Base-by-base conservation (phyloP, 53 echinoderm and acorn worm species). In the Echinarachnius parma region DNA sequence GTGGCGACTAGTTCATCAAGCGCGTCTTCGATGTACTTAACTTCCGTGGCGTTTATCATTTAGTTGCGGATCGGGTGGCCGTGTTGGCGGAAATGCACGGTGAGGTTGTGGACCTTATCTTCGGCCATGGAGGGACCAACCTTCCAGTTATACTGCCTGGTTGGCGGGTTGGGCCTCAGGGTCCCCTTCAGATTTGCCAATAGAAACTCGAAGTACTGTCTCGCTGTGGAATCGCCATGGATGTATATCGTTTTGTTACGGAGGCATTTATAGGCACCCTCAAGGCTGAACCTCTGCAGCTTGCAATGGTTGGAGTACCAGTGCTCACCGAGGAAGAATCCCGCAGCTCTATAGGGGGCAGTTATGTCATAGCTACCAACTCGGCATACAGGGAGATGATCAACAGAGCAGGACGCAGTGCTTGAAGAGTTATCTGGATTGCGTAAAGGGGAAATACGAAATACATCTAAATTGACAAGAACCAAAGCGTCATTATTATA, bases 151-250 rank as follows among this genome's bases (percentile, higher is more conserved):
- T 39, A 65, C 53, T 74, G 78, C 32, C 20, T 48, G 1, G 68
- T 77, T 4, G 60, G 69, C 9, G 46, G 63, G 26, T 37, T 62
- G 8, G 45, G 45, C 53, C 77, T 37, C 11, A 83, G 31, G 4
- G 85, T 59, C 15, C 31, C 36, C 1, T 62, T 61, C 9, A 86
- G 59, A 0, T 4, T 58, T 24, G 39, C 16, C 0, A 75, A 53
- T 30, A 91, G 80, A 34, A 78, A 91, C 54, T 86, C 83, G 25
- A 82, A 79, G 53, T 79, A 77, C 48, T 91, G 91, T 21, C 91
- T 65, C 1, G 78, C 16, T 1, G 91, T 90, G 3, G 91, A 90
- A 53, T 86, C 90, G 11, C 91, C 91, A 19, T 80, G 83, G 46
- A 86, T 80, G 35, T 76, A 70, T 3, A 91, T 34, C 8, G 64